Base-by-base conservation (phyloP, 2,797 vertebrate genomes). In the Aphelocoma californica region DNA sequence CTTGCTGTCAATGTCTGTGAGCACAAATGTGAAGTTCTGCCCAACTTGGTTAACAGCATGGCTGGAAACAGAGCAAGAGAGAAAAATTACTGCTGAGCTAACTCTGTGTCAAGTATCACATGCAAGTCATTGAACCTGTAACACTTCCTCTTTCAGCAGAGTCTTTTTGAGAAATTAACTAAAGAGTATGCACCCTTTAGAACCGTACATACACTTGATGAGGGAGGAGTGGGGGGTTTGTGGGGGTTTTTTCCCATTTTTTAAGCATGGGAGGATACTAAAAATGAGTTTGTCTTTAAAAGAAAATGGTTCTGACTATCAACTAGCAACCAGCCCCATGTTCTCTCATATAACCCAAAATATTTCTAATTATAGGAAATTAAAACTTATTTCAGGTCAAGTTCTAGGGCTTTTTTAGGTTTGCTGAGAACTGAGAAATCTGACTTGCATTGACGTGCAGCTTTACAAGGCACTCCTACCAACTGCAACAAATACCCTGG, bases 1-100 rank as follows among this genome's bases (percentile, higher is more conserved):
- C 89, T 98, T 98, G 98, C 98, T 98, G 98, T 98, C 98, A 98
- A 98, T 98, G 98, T 98, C 98, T 97, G 98, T 98, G 94, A 98
- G 98, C 94, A 98, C 98, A 87, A 98, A 98, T 0, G 98, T 98
- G 86, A 98, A 98, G 97, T 98, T 98, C 97, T 98, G 98, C 91
- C 98, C 98, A 78, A 98, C 98, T 95, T 98, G 98, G 96, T 98
- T 98, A 83, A 98, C 97, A 79, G 98, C 95, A 96, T 98, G 97
- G 97, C 98, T 99, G 97, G 29, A 83, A 97, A 93, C 61, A 95
- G 91, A 96, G 96, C 79, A 95, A 69, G 97, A 95, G 85, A 94
- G 62, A 90, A 57, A 91, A 91, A 86, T 95, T 89, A 98, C 94
- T 85, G 88, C 82, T 57, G 81, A 93, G 86, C 82, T 86, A 82